phyloP scores from a whole-genome alignment of 2,888 invertebrate species.

The Nowickia ferox region DNA sequence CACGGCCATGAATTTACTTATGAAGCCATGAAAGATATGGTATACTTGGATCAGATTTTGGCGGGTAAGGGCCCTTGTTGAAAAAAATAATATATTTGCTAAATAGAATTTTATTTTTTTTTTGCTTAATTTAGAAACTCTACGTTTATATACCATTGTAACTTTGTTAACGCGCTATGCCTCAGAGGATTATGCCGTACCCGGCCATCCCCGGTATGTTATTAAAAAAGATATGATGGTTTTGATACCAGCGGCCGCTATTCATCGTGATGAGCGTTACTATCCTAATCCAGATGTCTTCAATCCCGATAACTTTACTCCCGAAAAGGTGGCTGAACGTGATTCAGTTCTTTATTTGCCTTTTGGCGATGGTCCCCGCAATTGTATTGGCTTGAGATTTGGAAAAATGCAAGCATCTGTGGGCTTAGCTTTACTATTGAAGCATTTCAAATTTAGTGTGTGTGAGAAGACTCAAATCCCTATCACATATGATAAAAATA shows the following conservation, averaged over 20 bases:
- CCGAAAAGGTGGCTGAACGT: slow-evolving; percentile 84
- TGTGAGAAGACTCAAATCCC: slow-evolving; percentile 76
- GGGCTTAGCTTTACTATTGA: slow-evolving; percentile 77
- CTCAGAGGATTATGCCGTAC: slow-evolving; percentile 84
- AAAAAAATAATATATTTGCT: too few relatives aligned
- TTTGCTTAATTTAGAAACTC: slow-evolving; percentile 83
- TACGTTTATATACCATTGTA: slow-evolving; percentile 85
- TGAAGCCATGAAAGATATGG: slow-evolving; percentile 79
- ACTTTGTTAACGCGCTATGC: slow-evolving; percentile 84
- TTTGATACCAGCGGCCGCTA: slow-evolving; percentile 81
- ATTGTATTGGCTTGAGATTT: slow-evolving; percentile 80
- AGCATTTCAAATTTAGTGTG: slow-evolving; percentile 75
- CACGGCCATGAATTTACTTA: slow-evolving; percentile 76
- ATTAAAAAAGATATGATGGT: slow-evolving; percentile 82
- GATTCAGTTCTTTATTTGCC: slow-evolving; percentile 81
- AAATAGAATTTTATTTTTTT: background rate
- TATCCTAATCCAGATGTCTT: slow-evolving; percentile 85
- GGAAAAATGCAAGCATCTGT: slow-evolving; percentile 79
- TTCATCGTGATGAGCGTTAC: slow-evolving; percentile 84
- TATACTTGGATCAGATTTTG: slow-evolving; percentile 78
- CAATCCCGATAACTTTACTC: slow-evolving; percentile 86
- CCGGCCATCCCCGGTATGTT: slow-evolving; percentile 83
- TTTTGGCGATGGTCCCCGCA: slow-evolving; percentile 81
- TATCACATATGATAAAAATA: slow-evolving; percentile 72
- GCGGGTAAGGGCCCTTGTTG: slow-evolving; percentile 75